Percentiles rank a stretch among this genome's conserved stretches.
Conservation (phyloP, 2,888 invertebrate species). For the Lithodes maja region DNA sequence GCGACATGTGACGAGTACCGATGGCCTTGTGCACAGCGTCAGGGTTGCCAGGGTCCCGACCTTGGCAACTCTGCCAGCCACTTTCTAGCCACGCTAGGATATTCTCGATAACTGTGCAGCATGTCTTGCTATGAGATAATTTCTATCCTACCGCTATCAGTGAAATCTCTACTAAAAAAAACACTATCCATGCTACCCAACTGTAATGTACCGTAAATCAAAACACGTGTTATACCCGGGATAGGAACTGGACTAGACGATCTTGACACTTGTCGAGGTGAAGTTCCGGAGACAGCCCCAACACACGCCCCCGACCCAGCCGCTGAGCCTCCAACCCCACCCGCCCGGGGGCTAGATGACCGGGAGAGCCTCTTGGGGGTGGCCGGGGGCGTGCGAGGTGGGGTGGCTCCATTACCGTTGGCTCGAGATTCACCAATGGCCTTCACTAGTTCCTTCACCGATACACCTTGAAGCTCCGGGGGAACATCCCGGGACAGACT, state of each 20-base stretch:
- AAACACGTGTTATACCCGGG: constrained; percentile 63
- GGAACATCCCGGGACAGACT: constrained; percentile 57
- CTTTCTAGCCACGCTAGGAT: too few species aligned
- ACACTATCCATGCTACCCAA: too few species aligned
- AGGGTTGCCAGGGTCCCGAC: too few species aligned
- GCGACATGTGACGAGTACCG: too few species aligned
- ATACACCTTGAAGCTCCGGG: constrained; percentile 76
- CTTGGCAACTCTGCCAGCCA: too few species aligned
- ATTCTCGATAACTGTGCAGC: too few species aligned
- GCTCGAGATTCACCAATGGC: constrained; percentile 84
- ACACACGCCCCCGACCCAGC: constrained; percentile 10
- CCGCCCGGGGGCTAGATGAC: constrained; percentile 69
- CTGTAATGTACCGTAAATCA: too few species aligned
- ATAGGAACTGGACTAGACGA: constrained; percentile 72
- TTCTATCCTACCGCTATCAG: too few species aligned
- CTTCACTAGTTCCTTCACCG: constrained; percentile 84
- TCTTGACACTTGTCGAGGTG: constrained; percentile 59
- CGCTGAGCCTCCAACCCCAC: constrained; percentile 33
- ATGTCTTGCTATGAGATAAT: too few species aligned
- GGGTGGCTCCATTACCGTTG: constrained; percentile 86
- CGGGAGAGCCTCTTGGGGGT: constrained; percentile 69
- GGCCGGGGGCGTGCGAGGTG: constrained; percentile 80
- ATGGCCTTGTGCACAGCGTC: too few species aligned
- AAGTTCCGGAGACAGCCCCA: constrained; percentile 43
- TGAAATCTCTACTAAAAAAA: too few species aligned